Conservation (phyloP, 2,797 vertebrate genomes). For the Scyliorhinus canicula region DNA sequence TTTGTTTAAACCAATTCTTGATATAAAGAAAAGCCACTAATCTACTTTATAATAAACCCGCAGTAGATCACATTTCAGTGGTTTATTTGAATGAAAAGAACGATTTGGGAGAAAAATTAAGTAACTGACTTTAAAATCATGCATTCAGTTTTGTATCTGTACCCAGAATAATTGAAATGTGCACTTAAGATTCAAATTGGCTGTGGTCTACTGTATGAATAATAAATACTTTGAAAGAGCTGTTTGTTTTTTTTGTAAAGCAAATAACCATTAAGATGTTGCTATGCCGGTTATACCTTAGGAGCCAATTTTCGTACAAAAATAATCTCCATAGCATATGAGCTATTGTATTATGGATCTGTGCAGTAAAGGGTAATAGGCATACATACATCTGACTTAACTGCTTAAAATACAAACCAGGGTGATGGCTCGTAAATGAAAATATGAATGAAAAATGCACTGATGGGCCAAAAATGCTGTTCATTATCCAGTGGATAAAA, state of each 20-base stretch:
- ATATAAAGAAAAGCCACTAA: too few relatives aligned
- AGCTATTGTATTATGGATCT: not conserved
- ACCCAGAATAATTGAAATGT: conserved; percentile 21
- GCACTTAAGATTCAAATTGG: conserved; percentile 2
- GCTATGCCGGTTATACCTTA: not conserved
- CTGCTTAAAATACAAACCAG: not conserved
- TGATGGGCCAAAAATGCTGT: not conserved
- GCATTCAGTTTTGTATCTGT: not conserved
- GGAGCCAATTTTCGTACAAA: not conserved
- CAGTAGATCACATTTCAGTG: conserved; percentile 1
- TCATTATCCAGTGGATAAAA: conserved; percentile 42
- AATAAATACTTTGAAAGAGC: conserved; percentile 26
- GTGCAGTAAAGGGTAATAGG: not conserved
- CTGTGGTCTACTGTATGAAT: not conserved
- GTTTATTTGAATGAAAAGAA: not conserved
- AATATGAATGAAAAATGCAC: not conserved
- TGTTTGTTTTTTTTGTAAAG: not conserved
- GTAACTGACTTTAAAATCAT: not conserved
- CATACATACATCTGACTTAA: not conserved
- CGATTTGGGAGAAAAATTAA: conserved; percentile 17
- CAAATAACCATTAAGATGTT: not conserved
- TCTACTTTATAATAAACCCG: not conserved
- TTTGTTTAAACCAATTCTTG: not conserved
- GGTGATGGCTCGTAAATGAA: not conserved
- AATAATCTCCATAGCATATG: not conserved